phyloP scores from a whole-genome alignment of 2,113 vertebrate species.

The Elaphurus davidianus region DNA sequence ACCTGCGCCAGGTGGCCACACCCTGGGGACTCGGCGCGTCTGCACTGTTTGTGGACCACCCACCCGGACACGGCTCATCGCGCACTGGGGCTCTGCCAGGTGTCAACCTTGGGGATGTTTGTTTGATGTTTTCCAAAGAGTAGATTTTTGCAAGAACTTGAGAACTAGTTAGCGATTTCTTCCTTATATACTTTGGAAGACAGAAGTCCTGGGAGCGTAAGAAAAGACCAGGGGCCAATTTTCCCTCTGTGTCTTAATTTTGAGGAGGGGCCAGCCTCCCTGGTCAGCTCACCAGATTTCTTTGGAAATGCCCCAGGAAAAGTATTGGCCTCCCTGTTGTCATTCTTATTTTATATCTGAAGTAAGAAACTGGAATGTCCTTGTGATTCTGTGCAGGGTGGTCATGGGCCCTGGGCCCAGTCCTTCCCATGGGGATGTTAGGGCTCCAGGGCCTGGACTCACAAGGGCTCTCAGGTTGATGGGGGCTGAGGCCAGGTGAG shows the following conservation, averaged over 20 bases:
- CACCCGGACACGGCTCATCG: rapidly evolving
- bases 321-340: rapidly evolving
- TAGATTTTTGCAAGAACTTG: background rate
- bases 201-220: background rate
- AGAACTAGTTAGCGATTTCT: background rate
- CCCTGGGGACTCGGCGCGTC: background rate
- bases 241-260: background rate
- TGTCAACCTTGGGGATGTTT: background rate
- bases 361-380: background rate
- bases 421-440: background rate
- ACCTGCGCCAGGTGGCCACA: rapidly evolving
- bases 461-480: background rate
- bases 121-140: background rate
- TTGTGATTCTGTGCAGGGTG: rapidly evolving
- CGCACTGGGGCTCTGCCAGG: rapidly evolving
- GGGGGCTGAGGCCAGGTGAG: background rate
- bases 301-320: background rate
- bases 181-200: background rate
- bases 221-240: background rate
- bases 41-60: background rate
- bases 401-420: background rate
- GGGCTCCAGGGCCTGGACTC: background rate
- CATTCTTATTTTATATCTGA: no score
- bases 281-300: background rate
- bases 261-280: background rate